These are phyloP conservation scores for Delia radicum DNA, from an alignment of 1,140 invertebrate species.

Conservation along the genomic window DNA sequence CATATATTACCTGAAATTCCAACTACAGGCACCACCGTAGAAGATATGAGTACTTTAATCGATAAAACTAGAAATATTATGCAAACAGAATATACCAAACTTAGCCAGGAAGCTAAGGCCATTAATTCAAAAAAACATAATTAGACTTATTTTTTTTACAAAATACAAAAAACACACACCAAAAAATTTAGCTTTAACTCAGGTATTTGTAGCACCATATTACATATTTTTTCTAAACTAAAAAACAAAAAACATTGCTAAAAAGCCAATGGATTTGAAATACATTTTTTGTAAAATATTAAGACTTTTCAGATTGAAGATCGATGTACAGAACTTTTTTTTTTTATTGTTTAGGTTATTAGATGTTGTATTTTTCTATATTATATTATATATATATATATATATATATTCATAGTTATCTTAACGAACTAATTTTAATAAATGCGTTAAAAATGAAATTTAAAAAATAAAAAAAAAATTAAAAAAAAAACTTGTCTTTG, in stretches of 20 bases:
- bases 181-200: conserved; percentile 6
- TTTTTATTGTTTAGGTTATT: conserved; percentile 11
- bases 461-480: neutral
- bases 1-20: conserved; percentile 71
- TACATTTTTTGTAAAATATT: neutral
- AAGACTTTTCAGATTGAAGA: neutral
- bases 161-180: neutral
- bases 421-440: conserved; percentile 21
- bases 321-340: neutral
- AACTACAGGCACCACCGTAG: conserved; percentile 65
- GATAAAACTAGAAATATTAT: conserved; percentile 65
- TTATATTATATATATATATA: too few relatives aligned
- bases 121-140: conserved; percentile 7
- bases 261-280: neutral
- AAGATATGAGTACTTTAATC: conserved; percentile 67
- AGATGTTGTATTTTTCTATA: conserved; percentile 12
- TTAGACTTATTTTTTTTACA: neutral
- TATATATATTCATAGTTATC: conserved; percentile 5
- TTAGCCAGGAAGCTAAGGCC: conserved; percentile 57
- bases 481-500: neutral
- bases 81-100: conserved; percentile 63
- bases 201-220: conserved; percentile 11
- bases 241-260: neutral
- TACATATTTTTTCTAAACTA: neutral
- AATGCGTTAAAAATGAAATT: neutral